These are phyloP conservation scores for Andrena trimmerana DNA, from an alignment of 2,888 invertebrate species.

Conservation along the genomic window DNA sequence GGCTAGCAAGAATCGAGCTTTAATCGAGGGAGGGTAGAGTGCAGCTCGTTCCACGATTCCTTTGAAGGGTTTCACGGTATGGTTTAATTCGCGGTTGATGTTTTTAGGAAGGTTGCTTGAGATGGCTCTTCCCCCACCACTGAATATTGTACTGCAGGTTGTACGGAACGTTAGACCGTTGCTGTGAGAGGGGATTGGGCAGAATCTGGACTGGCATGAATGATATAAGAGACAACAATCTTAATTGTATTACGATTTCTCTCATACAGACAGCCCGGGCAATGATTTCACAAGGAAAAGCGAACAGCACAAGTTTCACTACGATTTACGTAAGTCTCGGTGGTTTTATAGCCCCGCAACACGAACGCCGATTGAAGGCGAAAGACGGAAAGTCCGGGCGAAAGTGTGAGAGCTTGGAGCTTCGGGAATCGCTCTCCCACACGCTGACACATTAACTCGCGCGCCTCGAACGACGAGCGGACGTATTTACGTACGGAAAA, in stretches of 20 bases:
- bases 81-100: neutral
- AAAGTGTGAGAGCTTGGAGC: neutral
- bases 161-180: neutral
- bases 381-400: conserved; percentile 6
- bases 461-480: conserved; percentile 18
- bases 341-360: neutral
- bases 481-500: conserved; percentile 32
- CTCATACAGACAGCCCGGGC: neutral
- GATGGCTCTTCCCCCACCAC: too few species aligned
- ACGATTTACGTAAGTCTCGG: conserved; percentile 11
- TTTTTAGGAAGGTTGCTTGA: neutral
- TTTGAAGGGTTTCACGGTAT: neutral
- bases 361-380: conserved; percentile 3
- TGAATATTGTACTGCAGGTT: too few species aligned
- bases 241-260: neutral
- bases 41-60: neutral
- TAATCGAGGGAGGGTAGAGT: neutral
- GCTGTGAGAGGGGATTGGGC: neutral
- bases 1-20: neutral
- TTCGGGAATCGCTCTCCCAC: conserved; percentile 11
- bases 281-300: conserved; percentile 6
- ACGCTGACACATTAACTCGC: conserved; percentile 18
- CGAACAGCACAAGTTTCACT: neutral
- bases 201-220: neutral
- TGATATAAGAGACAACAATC: neutral